Base-by-base conservation (phyloP, 2,888 invertebrate species). In the Rhorus exstirpatorius region DNA sequence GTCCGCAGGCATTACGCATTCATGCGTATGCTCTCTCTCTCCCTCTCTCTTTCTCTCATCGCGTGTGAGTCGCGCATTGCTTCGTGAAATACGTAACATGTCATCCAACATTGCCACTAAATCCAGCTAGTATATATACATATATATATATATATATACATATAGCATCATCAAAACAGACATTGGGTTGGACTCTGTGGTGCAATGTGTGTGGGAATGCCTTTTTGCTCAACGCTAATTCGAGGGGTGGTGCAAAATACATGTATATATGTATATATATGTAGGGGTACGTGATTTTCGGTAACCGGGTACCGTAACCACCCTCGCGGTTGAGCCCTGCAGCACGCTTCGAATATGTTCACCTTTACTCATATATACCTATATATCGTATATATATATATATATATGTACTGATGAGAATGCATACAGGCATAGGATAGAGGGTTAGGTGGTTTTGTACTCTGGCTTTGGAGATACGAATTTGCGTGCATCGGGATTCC, bases 1-100 rank as follows among this genome's bases (percentile, higher is more conserved):
- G 91, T 90, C 91, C 90, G 89, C 89, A 87, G 86, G 87, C 90
- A 90, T 91, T 91, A 91, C 85, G 90, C 90, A 91, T 90, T 91
- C 91, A 89, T 88, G 90, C 90, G 88, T 89, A 88, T 65, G 38
- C 70, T 44, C 51, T 41, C 51, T 31, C 46, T 44, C 38, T 65
- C 49, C 51, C 46, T 21, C 53, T 12, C 24, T 8, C 21, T n/a
- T 26, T 3, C 24, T 71, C 38, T 71, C 38, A 53, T 61, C 61
- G 60, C 67, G 81, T 68, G 65, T 65, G 81, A 65, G 53, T 31
- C 35, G 38, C 41, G 70, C 77, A 53, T 68, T 38, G 76, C 60
- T 35, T 60, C n/a, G 60, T 51, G 26, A 58, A 67, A 68, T 68
- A 70, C 76, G 68, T 68, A 77, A 72, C 72, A 61, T 72, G 61